Base-by-base conservation (phyloP, 2,888 invertebrate species). In the Trissoscelio sp. region DNA sequence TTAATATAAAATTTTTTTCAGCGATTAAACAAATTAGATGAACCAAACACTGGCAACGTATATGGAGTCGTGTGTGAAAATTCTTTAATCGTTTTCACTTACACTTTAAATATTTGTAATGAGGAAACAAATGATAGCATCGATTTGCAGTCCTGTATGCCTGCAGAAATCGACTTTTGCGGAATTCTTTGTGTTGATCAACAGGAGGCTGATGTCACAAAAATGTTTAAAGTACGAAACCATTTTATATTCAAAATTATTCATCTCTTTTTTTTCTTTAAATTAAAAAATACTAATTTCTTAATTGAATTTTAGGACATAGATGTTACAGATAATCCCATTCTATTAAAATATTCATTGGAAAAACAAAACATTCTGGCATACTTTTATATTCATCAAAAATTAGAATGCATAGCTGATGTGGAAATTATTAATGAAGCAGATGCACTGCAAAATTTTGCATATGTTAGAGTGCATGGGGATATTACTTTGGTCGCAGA, bases 321-420 rank as follows among this genome's bases (percentile, higher is more conserved):
- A 73, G 95, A 96, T 89, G 95, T 96, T 86, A 96, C 96, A 60
- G 96, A 96, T 88, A 96, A 96, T 92, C 96, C 96, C 2, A 92
- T 96, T 73, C 92, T 96, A 62, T 91, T 96, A 44, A 92, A 93
- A 73, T 92, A 93, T 85, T 92, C 92, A 16, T 91, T 93, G 80
- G 92, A 93, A 12, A 91, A 93, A n/a, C 91, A 92, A 16, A 93
- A 93, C 11, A 91, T 96, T 85, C 93, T 94, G 87, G 93, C 95
- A 9, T 94, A 94, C 83, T 94, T 95, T 88, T 93, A 95, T 82
- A 93, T 95, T 39, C 95, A 96, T 91, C 95, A 95, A 80, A 94
- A 95, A 88, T 92, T 96, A 79, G 95, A 95, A 87, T 93, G 93
- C 82, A 93, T 94, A 0, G 84, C 78, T n/a, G 92, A 93, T 44